phyloP scores from a whole-genome alignment of 2,888 invertebrate genomes.

The Thecocarcelia acutangulata region DNA sequence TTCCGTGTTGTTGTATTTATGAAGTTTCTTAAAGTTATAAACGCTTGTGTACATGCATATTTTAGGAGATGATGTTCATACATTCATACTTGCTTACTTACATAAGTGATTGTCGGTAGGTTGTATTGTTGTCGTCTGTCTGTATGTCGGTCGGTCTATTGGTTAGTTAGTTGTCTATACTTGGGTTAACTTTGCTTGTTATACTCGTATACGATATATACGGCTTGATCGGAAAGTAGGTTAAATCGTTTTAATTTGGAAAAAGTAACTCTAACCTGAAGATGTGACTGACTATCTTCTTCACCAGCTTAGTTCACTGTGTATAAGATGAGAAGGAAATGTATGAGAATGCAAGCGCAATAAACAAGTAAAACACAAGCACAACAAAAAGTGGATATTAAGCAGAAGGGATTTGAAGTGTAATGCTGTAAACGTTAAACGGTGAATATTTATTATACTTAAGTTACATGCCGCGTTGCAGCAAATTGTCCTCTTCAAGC shows the following conservation, averaged over 20 bases:
- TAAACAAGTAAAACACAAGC: conserved; percentile 42
- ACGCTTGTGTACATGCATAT: conserved; percentile 1
- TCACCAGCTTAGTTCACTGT: conserved; percentile 37
- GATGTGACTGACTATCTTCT: conserved; percentile 57
- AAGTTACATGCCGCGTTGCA: conserved; percentile 47
- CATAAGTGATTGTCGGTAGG: conserved; percentile 48
- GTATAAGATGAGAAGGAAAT: conserved; percentile 16
- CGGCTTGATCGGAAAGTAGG: conserved; percentile 60
- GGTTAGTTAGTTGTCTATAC: conserved; percentile 30
- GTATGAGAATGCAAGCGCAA: conserved; percentile 40
- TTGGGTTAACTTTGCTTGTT: conserved; percentile 49
- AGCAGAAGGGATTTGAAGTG: conserved; percentile 63
- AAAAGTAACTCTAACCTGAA: conserved; percentile 66
- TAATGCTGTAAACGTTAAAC: conserved; percentile 60
- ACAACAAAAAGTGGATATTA: conserved; percentile 50
- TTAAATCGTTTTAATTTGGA: conserved; percentile 66
- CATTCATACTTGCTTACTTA: neutral
- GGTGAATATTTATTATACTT: conserved; percentile 58
- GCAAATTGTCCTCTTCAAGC: conserved; percentile 42
- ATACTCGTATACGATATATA: neutral
- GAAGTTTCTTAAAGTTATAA: conserved; percentile 26
- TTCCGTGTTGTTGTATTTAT: conserved; percentile 34
- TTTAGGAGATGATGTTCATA: conserved; percentile 44
- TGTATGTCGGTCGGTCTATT: conserved; percentile 3
- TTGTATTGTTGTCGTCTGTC: conserved; percentile 26